Conservation (phyloP, 2,797 vertebrate genomes). For the Thamnophis elegans region DNA sequence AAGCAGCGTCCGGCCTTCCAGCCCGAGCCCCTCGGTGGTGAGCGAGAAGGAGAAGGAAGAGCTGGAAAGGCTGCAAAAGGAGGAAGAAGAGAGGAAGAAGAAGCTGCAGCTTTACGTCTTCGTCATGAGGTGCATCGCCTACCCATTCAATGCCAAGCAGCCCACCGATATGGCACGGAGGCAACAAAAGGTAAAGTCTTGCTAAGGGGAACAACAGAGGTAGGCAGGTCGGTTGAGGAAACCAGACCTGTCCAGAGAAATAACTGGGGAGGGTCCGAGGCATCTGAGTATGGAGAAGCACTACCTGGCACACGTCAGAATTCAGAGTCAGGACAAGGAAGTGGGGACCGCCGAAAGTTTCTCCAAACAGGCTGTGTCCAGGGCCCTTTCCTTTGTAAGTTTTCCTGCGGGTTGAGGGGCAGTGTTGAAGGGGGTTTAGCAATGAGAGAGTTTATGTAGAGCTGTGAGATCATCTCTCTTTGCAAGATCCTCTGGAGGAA, state of each 20-base stretch:
- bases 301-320: not conserved
- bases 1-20: slow-evolving; percentile 82
- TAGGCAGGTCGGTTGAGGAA: not conserved
- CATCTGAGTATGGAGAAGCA: not conserved
- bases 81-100: slow-evolving; percentile 94
- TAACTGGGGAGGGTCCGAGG: not conserved
- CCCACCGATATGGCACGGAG: slow-evolving; percentile 97
- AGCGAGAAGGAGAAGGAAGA: slow-evolving; percentile 97
- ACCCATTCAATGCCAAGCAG: slow-evolving; percentile 97
- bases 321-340: not conserved
- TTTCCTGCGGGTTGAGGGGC: not conserved
- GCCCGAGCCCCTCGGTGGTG: slow-evolving; percentile 90
- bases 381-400: not conserved
- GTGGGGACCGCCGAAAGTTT: not conserved
- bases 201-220: slow-evolving; percentile 36
- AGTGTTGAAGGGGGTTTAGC: not conserved
- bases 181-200: slow-evolving; percentile 89
- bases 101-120: slow-evolving; percentile 97
- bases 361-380: not conserved
- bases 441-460: not conserved
- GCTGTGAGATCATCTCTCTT: not conserved
- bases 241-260: not conserved
- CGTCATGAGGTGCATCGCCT: slow-evolving; percentile 97
- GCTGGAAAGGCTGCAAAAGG: slow-evolving; percentile 91
- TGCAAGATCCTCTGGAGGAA: not conserved